These are phyloP conservation scores for Raja brachyura DNA, from an alignment of 2,113 vertebrate species.

Conservation along the genomic window DNA sequence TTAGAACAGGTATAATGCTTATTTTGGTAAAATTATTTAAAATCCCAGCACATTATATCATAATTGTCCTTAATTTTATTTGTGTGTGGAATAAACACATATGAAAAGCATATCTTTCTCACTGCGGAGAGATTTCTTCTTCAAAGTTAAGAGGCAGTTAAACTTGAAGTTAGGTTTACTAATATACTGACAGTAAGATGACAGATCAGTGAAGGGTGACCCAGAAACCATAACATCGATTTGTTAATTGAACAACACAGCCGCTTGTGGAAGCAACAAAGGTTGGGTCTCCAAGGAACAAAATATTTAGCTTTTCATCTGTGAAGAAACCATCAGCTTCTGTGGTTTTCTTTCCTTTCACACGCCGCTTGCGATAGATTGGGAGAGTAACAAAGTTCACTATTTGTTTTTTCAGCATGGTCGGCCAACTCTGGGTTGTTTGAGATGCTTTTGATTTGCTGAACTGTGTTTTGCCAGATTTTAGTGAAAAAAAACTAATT, in stretches of 20 bases:
- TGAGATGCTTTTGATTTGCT: constrained; percentile 29
- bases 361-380: background rate
- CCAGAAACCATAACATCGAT: background rate
- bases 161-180: constrained; percentile 4
- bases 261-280: constrained; percentile 16
- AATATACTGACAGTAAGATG: background rate
- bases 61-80: background rate
- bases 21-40: background rate
- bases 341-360: background rate
- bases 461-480: background rate
- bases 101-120: background rate
- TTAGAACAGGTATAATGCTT: background rate
- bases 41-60: background rate
- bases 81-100: background rate
- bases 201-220: constrained; percentile 13
- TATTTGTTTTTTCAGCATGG: constrained; percentile 5
- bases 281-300: constrained; percentile 29
- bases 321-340: background rate
- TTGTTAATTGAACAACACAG: constrained; percentile 8
- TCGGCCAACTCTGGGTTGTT: constrained; percentile 5
- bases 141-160: constrained; percentile 9
- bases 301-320: constrained; percentile 29
- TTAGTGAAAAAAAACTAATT: background rate
- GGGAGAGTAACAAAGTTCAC: background rate
- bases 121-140: no score